These are phyloP conservation scores for Caenorhabditis angaria DNA, from an alignment of 2,888 invertebrate species.

Conservation along the genomic window DNA sequence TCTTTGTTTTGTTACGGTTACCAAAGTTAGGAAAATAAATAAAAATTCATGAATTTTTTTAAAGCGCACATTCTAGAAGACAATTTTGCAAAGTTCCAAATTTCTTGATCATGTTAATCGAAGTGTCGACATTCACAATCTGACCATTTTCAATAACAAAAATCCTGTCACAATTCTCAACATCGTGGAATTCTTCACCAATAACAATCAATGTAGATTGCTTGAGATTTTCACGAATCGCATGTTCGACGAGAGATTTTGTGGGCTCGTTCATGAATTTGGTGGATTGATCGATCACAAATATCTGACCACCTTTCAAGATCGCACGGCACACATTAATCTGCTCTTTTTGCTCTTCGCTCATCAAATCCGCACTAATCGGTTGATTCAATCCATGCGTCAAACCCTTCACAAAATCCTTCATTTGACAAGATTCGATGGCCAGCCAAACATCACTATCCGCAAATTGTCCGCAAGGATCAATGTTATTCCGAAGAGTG, in stretches of 20 bases:
- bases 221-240: slow-evolving; percentile 79
- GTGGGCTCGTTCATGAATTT: slow-evolving; percentile 73
- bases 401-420: slow-evolving; percentile 81
- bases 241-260: slow-evolving; percentile 74
- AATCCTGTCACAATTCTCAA: slow-evolving; percentile 82
- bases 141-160: slow-evolving; percentile 37
- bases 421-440: slow-evolving; percentile 88
- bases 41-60: background rate
- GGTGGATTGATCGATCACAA: slow-evolving; percentile 78
- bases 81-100: slow-evolving; percentile 33
- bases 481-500: slow-evolving; percentile 87
- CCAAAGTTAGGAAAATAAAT: background rate
- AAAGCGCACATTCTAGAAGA: slow-evolving; percentile 17
- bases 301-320: slow-evolving; percentile 72
- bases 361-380: slow-evolving; percentile 84
- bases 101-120: slow-evolving; percentile 18
- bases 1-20: slow-evolving; percentile 24
- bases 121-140: slow-evolving; percentile 25
- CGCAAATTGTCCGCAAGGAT: slow-evolving; percentile 83
- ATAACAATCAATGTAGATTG: slow-evolving; percentile 76
- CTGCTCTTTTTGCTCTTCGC: slow-evolving; percentile 75
- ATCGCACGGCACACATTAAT: slow-evolving; percentile 75
- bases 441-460: slow-evolving; percentile 89
- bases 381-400: slow-evolving; percentile 83
- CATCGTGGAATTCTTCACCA: slow-evolving; percentile 90